Conservation (phyloP, 2,888 invertebrate genomes). For the Dascillus cervinus region DNA sequence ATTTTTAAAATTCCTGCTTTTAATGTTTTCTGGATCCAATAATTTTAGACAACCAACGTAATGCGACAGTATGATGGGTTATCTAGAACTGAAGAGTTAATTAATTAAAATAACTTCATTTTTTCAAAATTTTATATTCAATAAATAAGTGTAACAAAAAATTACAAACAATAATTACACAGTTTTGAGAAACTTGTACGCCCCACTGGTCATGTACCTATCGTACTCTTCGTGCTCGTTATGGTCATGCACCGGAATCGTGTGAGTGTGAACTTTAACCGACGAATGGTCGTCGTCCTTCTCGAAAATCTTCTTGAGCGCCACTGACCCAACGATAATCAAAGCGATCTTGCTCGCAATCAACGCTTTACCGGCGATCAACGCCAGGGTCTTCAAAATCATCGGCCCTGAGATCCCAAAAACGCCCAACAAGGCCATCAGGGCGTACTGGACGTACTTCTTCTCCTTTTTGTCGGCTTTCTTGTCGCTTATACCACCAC, state of each 20-base stretch:
- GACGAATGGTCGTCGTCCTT: conserved; percentile 52
- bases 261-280: conserved; percentile 62
- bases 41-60: no score
- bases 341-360: conserved; percentile 67
- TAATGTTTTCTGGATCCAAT: no score
- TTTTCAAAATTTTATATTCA: no score
- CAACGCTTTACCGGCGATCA: conserved; percentile 64
- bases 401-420: conserved; percentile 62
- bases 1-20: no score
- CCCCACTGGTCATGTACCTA: conserved; percentile 14
- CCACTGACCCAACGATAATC: conserved; percentile 64
- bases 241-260: conserved; percentile 46
- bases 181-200: conserved; percentile 13
- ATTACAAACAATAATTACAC: conserved; percentile 1
- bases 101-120: no score
- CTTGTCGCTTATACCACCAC: conserved; percentile 12
- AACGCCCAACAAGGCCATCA: conserved; percentile 36
- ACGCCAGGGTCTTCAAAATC: conserved; percentile 60
- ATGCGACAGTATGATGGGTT: no score
- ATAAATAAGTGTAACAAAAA: no score
- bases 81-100: no score
- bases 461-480: conserved; percentile 18
- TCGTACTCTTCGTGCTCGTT: conserved; percentile 33
- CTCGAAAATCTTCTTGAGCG: conserved; percentile 62
- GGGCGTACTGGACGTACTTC: conserved; percentile 28